Conservation (phyloP, 2,888 invertebrate genomes). For the Listrodromus nycthemerus region DNA sequence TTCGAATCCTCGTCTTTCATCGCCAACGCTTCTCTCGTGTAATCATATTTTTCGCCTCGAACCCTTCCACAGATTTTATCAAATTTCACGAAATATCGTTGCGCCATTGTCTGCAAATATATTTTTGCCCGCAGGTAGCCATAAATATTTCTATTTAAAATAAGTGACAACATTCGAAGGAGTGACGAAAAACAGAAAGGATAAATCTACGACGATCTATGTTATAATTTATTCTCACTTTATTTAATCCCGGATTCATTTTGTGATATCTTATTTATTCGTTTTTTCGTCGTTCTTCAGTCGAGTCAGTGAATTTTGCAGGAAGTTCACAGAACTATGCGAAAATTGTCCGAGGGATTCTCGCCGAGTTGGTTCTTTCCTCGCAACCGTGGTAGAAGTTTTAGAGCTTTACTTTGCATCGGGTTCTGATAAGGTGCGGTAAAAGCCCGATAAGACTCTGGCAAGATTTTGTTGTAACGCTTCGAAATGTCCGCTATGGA, state of each 20-base stretch:
- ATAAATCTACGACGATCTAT: no score
- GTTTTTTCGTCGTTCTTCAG: neutral
- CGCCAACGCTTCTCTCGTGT: slow-evolving; percentile 22
- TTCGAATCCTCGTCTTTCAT: slow-evolving; percentile 25
- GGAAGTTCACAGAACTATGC: no score
- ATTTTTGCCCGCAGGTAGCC: neutral
- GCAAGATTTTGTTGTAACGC: no score
- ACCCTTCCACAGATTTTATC: slow-evolving; percentile 5
- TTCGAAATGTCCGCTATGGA: no score
- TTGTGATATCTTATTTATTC: neutral
- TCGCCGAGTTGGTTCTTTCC: no score
- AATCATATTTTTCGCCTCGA: slow-evolving; percentile 48
- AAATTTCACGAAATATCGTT: slow-evolving; percentile 14
- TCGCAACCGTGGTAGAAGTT: no score
- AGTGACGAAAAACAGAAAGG: neutral
- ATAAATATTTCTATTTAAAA: neutral
- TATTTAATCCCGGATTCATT: neutral
- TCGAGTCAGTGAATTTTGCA: no score
- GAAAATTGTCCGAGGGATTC: no score
- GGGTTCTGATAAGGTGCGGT: no score
- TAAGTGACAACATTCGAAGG: neutral
- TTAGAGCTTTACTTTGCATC: no score
- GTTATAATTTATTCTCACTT: neutral
- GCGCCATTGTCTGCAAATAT: neutral
- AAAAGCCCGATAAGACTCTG: no score